Percentiles rank a stretch among this genome's conserved stretches.
These are phyloP conservation scores for Ptychadena robeensis DNA, from an alignment of 2,797 vertebrate genomes.

Conservation along the genomic window DNA sequence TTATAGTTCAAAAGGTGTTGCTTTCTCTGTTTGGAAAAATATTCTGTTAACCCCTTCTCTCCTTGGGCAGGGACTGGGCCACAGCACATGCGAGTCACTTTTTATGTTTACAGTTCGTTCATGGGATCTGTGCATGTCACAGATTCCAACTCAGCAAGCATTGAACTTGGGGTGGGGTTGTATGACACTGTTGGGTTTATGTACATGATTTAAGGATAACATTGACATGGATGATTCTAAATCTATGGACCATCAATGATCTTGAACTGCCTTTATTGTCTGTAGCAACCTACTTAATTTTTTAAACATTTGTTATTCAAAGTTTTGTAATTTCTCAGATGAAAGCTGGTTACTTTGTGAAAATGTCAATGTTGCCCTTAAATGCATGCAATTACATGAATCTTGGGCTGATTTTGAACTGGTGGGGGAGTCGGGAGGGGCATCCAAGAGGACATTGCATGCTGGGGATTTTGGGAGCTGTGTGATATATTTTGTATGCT, in stretches of 20 bases:
- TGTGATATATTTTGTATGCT: neutral
- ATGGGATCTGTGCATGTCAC: slow-evolving; percentile 59
- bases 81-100: slow-evolving; percentile 40
- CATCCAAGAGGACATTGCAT: slow-evolving; percentile 50
- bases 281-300: neutral
- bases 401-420: neutral
- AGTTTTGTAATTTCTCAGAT: neutral
- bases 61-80: slow-evolving; percentile 26
- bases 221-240: neutral
- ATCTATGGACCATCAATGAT: neutral
- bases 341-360: neutral
- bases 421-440: slow-evolving; percentile 33
- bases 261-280: neutral
- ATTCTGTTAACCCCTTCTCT: slow-evolving; percentile 42
- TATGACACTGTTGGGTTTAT: neutral
- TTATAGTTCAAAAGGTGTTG: slow-evolving; percentile 11
- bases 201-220: neutral
- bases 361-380: neutral
- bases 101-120: slow-evolving; percentile 50
- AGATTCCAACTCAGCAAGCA: slow-evolving; percentile 59
- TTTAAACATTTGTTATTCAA: neutral
- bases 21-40: slow-evolving; percentile 5
- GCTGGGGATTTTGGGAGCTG: slow-evolving; percentile 11
- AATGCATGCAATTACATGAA: neutral
- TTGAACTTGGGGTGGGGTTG: slow-evolving; percentile 10